These are phyloP conservation scores for Drosophila carrolli DNA, from an alignment of 1,140 invertebrate genomes.

Conservation along the genomic window DNA sequence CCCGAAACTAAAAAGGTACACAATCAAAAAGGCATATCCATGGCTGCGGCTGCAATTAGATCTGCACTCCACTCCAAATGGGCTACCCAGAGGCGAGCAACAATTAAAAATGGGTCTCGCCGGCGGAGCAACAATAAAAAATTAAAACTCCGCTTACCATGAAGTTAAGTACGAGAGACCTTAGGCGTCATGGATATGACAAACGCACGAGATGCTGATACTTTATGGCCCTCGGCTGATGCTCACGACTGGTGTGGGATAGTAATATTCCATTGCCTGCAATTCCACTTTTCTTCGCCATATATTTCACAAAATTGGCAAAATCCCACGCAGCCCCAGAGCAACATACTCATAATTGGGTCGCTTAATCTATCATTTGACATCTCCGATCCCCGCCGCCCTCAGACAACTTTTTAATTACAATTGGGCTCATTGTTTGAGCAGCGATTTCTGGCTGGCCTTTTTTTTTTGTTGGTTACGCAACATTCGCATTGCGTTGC, in stretches of 20 bases:
- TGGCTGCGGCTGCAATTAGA: slow-evolving; percentile 69
- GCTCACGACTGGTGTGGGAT: slow-evolving; percentile 26
- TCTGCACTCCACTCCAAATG: slow-evolving; percentile 59
- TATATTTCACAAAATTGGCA: slow-evolving; percentile 54
- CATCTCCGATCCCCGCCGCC: slow-evolving; percentile 56
- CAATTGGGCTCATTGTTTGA: slow-evolving; percentile 64
- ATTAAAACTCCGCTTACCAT: slow-evolving; percentile 66
- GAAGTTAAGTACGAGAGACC: slow-evolving; percentile 66
- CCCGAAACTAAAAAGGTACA: slow-evolving; percentile 28
- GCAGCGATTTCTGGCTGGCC: slow-evolving; percentile 5
- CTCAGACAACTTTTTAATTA: slow-evolving; percentile 70
- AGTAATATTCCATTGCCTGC: slow-evolving; percentile 50
- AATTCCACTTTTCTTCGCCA: slow-evolving; percentile 68
- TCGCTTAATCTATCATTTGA: slow-evolving; percentile 72
- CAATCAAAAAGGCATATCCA: slow-evolving; percentile 39
- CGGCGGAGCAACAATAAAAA: slow-evolving; percentile 40
- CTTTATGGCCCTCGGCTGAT: slow-evolving; percentile 16
- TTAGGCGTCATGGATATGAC: slow-evolving; percentile 45
- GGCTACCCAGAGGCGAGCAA: slow-evolving; percentile 63
- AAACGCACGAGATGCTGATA: slow-evolving; percentile 1
- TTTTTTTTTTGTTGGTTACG: slow-evolving; percentile 42
- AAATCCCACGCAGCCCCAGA: slow-evolving; percentile 39
- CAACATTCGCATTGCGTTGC: slow-evolving; percentile 51
- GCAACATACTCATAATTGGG: slow-evolving; percentile 56
- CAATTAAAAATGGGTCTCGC: slow-evolving; percentile 63